Percentiles rank a stretch among this genome's conserved stretches.
Conservation (phyloP, 2,888 invertebrate species). For the Philereme vetulata region DNA sequence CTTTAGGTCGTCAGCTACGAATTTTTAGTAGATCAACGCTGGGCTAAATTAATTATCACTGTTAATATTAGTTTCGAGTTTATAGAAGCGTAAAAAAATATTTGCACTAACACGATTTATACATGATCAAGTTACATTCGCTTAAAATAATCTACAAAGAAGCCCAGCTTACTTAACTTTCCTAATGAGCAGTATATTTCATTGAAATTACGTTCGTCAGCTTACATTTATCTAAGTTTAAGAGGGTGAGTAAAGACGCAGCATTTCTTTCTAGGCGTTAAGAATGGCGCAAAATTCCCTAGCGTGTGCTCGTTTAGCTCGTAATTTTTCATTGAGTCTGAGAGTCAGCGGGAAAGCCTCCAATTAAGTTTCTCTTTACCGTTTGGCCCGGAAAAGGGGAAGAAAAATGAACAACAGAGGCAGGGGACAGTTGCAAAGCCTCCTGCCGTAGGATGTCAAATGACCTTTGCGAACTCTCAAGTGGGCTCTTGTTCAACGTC, state of each 20-base stretch:
- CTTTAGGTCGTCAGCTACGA: too few species aligned
- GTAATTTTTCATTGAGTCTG: conserved; percentile 83
- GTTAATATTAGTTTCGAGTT: too few species aligned
- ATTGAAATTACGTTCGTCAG: conserved; percentile 70
- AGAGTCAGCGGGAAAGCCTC: conserved; percentile 78
- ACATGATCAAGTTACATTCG: too few species aligned
- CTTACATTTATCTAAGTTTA: conserved; percentile 70
- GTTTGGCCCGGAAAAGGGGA: conserved; percentile 72
- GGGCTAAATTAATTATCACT: too few species aligned
- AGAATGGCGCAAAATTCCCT: conserved; percentile 76
- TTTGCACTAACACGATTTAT: too few species aligned
- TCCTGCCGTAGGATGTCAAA: conserved; percentile 63
- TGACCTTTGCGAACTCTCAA: conserved; percentile 51
- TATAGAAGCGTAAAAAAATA: too few species aligned
- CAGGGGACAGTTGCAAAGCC: conserved; percentile 64
- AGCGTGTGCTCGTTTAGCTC: conserved; percentile 81
- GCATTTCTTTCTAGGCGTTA: conserved; percentile 69
- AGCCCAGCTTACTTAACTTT: conserved; percentile 59
- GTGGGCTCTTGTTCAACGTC: conserved; percentile 46
- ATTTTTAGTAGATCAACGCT: too few species aligned
- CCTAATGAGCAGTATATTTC: conserved; percentile 65
- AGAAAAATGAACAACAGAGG: conserved; percentile 79
- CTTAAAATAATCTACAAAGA: conserved; percentile 33
- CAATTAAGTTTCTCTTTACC: conserved; percentile 84
- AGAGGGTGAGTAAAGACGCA: conserved; percentile 61